Evolutionary conservation across 2,888 invertebrate genomes (phyloP), one percentile per base, ranked within the genome.

Genomic region (Sylvicola cinctus): DNA sequence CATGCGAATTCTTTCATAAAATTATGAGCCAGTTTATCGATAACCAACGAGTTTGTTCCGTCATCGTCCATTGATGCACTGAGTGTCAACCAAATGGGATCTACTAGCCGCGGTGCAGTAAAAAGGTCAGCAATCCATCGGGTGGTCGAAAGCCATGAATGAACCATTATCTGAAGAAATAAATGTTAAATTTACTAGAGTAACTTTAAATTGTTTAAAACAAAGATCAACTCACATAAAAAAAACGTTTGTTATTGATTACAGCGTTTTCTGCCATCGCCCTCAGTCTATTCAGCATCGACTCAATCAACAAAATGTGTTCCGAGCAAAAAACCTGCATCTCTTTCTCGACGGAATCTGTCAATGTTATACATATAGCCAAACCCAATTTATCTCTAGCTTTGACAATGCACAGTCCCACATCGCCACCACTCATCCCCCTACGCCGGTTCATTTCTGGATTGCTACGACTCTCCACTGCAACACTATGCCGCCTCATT

Each of bases 291-390:
- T 74, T 74, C 31, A 83, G 56, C 54, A 79, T 64, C 10, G 74
- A 67, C 48, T 81, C 80, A 11, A 84, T 47, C 36, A 80, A 61
- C 0, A 74, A 70, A 33, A 80, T 75, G 47, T 85, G 84, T 42
- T 87, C 81, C 56, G 84, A 69, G 45, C 84, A 70, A 41, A 77
- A 75, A 31, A 69, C 62, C 42, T 79, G 70, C 59, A 79, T 66
- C 45, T 72, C 67, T 49, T 73, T 61, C 51, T 70, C 68, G 42
- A 61, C 61, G 7, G 63, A 63, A 33, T 60, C 53, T 25, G 63
- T 62, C 44, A 70, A 56, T 29, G 64, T 62, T 37, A 78, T 65
- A 37, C 76, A 59, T 39, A 79, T 63, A 8, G 73, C 73, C 20
- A 79, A 51, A 2, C 76, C 79, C 11, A 78, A 56, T 49, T 74